Evolutionary conservation across 2,888 invertebrate species (phyloP), one percentile per base, ranked within the genome.

Genomic region (Standfussiana lucernea): DNA sequence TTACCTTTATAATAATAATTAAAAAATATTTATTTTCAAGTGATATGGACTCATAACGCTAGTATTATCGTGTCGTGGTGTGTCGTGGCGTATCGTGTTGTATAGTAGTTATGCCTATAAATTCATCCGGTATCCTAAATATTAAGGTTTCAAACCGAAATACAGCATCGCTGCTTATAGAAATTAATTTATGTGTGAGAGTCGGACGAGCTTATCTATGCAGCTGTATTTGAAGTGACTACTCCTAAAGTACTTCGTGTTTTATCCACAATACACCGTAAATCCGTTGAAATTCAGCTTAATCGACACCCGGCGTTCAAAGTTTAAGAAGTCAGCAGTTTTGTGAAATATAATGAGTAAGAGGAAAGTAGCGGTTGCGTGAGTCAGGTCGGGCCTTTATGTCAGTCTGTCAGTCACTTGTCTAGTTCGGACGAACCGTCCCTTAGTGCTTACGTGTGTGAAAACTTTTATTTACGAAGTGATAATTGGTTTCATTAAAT

Each of bases 291-390:
- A 65, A 69, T 69, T 72, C 45, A 37, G 37, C 80, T 82, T 80
- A 84, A 67, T 62, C 32, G 13, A 42, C 74, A 74, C 80, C 79
- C 77, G 50, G 76, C 76, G 80, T 90, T 77, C 87, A 72, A 65
- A 91, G 89, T 91, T 90, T 89, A 86, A 50, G 89, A 84, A 86
- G 90, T 89, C 85, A 78, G 69, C 73, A 79, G 78, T 88, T 89
- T 91, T 88, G 89, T 89, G 77, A 90, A 91, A 90, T 92, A 89
- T 89, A 90, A 90, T 91, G 90, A 91, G 90, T 91, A 91, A 91
- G 91, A 92, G 91, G 91, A 93, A 94, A 94, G 93, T 89, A 83
- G 88, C 89, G 82, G 83, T 90, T 61, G 88, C 89, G 89, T 92
- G 91, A 89, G 87, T 89, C 90, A 88, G 84, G 79, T 83, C 77